Conservation (phyloP, 2,888 invertebrate species). For the Polydrusus cervinus region DNA sequence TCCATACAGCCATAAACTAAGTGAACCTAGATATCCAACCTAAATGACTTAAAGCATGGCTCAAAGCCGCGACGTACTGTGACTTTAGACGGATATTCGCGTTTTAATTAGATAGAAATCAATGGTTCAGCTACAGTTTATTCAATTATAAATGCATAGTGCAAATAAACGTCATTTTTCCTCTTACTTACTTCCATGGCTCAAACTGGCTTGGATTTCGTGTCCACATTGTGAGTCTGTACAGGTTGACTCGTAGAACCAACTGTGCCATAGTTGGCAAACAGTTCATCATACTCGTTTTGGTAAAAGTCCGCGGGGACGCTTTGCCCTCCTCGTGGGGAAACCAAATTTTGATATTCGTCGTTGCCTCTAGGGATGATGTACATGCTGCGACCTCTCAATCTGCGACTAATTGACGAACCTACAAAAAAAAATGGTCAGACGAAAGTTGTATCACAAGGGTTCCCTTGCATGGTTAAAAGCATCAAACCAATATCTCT, state of each 20-base stretch:
- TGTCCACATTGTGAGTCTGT: slow-evolving; percentile 42
- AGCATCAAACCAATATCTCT: background rate
- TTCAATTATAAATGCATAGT: too few relatives aligned
- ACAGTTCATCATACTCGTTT: slow-evolving; percentile 65
- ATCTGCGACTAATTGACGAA: slow-evolving; percentile 84
- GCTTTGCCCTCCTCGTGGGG: slow-evolving; percentile 64
- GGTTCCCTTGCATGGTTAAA: too few relatives aligned
- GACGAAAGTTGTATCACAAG: too few relatives aligned
- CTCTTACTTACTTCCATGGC: background rate
- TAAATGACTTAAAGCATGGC: too few relatives aligned
- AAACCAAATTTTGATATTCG: slow-evolving; percentile 70
- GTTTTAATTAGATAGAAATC: too few relatives aligned
- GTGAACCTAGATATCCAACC: too few relatives aligned
- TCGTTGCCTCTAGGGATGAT: slow-evolving; percentile 82
- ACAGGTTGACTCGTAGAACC: slow-evolving; percentile 57
- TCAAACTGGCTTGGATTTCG: slow-evolving; percentile 34
- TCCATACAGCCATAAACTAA: too few relatives aligned
- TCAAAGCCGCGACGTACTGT: too few relatives aligned
- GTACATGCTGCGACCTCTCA: slow-evolving; percentile 85
- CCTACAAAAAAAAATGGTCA: slow-evolving; percentile 69
- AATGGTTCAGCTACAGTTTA: too few relatives aligned
- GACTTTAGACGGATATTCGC: too few relatives aligned
- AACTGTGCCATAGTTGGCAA: slow-evolving; percentile 67
- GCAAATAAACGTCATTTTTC: too few relatives aligned
- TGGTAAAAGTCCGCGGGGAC: slow-evolving; percentile 66